Conservation (phyloP, 2,888 invertebrate species). For the Meiosimyza decipiens region DNA sequence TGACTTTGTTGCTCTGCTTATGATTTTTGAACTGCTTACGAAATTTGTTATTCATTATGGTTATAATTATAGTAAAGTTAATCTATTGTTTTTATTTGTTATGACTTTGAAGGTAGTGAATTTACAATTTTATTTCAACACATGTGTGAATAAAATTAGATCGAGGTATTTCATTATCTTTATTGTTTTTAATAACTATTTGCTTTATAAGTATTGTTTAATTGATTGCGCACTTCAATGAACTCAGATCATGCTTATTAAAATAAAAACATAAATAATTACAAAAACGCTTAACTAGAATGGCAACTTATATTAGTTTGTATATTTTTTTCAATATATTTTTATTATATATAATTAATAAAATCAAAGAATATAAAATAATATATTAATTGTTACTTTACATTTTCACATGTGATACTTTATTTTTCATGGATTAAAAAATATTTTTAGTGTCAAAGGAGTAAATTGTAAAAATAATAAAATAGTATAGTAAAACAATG, state of each 20-base stretch:
- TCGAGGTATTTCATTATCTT: constrained; percentile 32
- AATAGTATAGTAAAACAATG: too few relatives aligned
- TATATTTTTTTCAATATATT: too few relatives aligned
- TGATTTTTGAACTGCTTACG: background rate
- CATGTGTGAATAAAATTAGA: constrained; percentile 25
- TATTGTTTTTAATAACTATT: constrained; percentile 9
- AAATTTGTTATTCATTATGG: background rate
- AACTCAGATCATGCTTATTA: background rate
- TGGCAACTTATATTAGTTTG: constrained; percentile 9
- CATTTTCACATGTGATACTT: too few relatives aligned
- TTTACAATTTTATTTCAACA: constrained; percentile 24
- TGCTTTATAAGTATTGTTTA: too few relatives aligned
- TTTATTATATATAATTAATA: too few relatives aligned
- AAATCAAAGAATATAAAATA: too few relatives aligned
- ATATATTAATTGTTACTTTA: too few relatives aligned
- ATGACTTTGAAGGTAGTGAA: constrained; percentile 28
- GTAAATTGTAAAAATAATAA: too few relatives aligned
- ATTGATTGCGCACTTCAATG: too few relatives aligned
- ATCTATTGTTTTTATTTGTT: constrained; percentile 26
- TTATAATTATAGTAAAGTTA: constrained; percentile 3
- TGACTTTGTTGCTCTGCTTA: constrained; percentile 8
- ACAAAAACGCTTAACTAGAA: constrained; percentile 12
- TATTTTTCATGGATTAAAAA: too few relatives aligned
- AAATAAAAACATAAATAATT: constrained; percentile 8
- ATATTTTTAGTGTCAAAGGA: too few relatives aligned